Percentiles rank a stretch among this genome's conserved stretches.
phyloP scores from a whole-genome alignment of 2,113 vertebrate species.

The Chinchilla lanigera region DNA sequence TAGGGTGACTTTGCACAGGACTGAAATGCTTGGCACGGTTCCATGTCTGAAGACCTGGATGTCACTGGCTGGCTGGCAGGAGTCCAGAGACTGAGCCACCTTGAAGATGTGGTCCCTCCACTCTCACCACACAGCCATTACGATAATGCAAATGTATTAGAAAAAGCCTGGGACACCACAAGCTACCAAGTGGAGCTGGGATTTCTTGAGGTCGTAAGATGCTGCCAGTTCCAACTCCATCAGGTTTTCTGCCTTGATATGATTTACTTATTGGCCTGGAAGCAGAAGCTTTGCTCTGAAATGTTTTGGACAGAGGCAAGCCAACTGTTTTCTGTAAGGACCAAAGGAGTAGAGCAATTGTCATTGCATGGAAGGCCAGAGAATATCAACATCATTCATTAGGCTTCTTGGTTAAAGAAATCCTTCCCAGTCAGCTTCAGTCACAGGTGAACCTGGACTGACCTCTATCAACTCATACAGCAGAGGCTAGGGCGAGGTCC shows the following conservation, averaged over 20 bases:
- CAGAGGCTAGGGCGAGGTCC: neutral
- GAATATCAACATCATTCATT: too few relatives aligned
- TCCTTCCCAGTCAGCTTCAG: neutral
- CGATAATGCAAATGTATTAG: constrained; percentile 23
- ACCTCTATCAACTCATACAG: neutral
- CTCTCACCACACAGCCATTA: neutral
- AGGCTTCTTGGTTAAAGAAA: neutral
- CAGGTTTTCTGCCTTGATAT: constrained; percentile 38
- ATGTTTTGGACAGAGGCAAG: neutral
- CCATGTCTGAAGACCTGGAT: neutral
- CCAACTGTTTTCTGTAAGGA: neutral
- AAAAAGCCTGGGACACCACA: neutral
- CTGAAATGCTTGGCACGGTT: neutral
- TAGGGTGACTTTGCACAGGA: constrained; percentile 44
- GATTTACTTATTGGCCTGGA: constrained; percentile 51
- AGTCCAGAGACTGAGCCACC: neutral
- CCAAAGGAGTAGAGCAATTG: neutral
- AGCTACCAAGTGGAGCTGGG: neutral
- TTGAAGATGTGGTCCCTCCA: neutral
- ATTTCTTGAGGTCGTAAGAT: constrained; percentile 8
- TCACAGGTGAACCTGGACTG: neutral
- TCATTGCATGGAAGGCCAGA: neutral
- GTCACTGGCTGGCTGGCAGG: neutral
- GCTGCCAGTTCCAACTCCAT: constrained; percentile 38
- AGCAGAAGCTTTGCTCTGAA: constrained; percentile 24